Conservation (phyloP, 2,113 vertebrate species). For the Cynopterus brachyotis region DNA sequence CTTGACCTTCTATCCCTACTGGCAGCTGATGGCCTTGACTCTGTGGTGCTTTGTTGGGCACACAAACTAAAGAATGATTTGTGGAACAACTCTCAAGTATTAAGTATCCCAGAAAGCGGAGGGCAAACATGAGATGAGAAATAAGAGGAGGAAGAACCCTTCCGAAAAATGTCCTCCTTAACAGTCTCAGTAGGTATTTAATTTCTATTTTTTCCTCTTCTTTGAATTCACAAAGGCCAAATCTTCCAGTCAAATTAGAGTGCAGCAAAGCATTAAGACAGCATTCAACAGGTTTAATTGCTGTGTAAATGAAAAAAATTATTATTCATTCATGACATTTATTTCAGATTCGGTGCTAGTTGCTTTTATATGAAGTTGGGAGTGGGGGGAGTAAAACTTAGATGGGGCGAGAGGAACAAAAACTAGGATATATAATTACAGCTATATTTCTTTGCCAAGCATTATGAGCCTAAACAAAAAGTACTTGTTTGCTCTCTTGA, state of each 20-base stretch:
- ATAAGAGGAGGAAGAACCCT: background rate
- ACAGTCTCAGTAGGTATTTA: constrained; percentile 68
- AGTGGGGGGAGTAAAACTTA: constrained; percentile 2
- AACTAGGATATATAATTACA: constrained; percentile 81
- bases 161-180: constrained; percentile 30
- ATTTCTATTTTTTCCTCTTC: constrained; percentile 69
- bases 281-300: constrained; percentile 86
- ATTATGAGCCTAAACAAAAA: constrained; percentile 87
- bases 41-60: background rate
- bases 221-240: constrained; percentile 77
- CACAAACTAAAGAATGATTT: background rate
- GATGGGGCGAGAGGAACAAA: constrained; percentile 46
- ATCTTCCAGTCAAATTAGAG: constrained; percentile 79
- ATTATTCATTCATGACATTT: constrained; percentile 86
- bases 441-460: constrained; percentile 85
- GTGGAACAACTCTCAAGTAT: background rate
- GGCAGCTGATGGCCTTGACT: background rate
- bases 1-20: background rate
- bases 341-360: constrained; percentile 78
- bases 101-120: constrained; percentile 6
- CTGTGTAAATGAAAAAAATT: constrained; percentile 85
- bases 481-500: constrained; percentile 83
- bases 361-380: constrained; percentile 78
- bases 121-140: constrained; percentile 34
- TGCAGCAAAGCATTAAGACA: constrained; percentile 80